Percentiles rank a stretch among this genome's conserved stretches.
These are phyloP conservation scores for Chloroceryle aenea DNA, from an alignment of 2,113 vertebrate species.

Conservation along the genomic window DNA sequence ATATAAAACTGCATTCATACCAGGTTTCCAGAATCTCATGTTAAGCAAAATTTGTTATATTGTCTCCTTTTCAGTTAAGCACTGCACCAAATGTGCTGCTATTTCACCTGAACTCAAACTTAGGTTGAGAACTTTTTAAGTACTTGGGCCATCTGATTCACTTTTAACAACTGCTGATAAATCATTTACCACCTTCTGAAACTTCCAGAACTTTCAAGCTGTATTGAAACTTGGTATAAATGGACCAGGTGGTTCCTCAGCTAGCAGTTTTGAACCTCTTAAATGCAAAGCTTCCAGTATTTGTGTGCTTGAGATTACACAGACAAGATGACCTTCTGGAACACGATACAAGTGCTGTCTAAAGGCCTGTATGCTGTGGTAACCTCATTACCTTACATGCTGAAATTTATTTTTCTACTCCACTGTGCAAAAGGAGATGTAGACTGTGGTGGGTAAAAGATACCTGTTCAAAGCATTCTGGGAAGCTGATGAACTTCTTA, in stretches of 20 bases:
- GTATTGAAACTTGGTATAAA: background rate
- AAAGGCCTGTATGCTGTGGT: background rate
- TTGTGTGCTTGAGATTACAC: background rate
- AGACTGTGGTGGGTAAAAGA: background rate
- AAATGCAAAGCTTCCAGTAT: background rate
- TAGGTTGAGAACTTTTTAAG: background rate
- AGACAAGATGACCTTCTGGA: constrained; percentile 3
- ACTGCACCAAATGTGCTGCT: background rate
- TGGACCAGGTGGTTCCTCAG: background rate
- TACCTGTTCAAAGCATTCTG: constrained; percentile 10
- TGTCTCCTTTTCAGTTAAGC: background rate
- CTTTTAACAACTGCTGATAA: background rate
- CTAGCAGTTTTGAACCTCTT: background rate
- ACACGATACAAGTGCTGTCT: background rate
- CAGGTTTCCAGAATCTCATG: background rate
- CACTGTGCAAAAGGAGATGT: background rate
- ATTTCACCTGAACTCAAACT: background rate
- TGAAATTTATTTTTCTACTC: constrained; percentile 15
- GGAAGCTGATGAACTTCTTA: background rate
- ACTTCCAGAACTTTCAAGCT: background rate
- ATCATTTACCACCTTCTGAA: background rate
- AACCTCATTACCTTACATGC: constrained; percentile 26
- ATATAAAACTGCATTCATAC: background rate
- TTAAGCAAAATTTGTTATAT: background rate
- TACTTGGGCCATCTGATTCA: background rate